Base-by-base conservation (phyloP, 2,888 invertebrate genomes). In the Cecidostiba fungosa region DNA sequence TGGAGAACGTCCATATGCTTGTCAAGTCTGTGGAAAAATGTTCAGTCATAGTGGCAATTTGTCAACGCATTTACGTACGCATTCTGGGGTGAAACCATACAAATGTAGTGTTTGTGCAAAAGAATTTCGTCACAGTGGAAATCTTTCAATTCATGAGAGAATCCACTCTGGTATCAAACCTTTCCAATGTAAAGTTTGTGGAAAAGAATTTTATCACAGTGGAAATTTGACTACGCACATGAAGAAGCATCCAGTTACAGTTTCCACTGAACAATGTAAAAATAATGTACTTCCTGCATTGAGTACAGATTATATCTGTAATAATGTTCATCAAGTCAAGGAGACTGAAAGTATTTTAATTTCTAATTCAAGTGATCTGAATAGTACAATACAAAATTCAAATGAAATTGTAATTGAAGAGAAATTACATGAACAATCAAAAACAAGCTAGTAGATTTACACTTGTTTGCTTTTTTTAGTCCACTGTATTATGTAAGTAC, bases 91-190 rank as follows among this genome's bases (percentile, higher is more conserved):
- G 2, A 93, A 93, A 81, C 93, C 93, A 0, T 93, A 93, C 78
- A 93, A 93, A 89, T 93, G 93, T 86, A 90, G 86, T 80, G 90
- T 93, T 54, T 93, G 93, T 84, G 89, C 90, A 66, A 93, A 93
- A 87, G 93, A 93, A 88, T 93, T 93, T 87, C 90, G 93, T 6
- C 93, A 93, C 85, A 93, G 93, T 86, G 93, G 93, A n/a, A 93
- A 93, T 87, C 89, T 93, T 54, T 93, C 93, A 3, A 93, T 93
- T 84, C 93, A 93, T 78, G 92, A 93, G 86, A 91, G 93, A 87
- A 93, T 93, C 90, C 93, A 93, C 89, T 93, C 93, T 70, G 93
- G 93, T 3, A 90, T 93, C 62, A 93, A 93, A 77, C 93, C 93
- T n/a, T 93, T 93, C 89, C 93, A 93, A 87, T 93, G 93, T 88